phyloP scores from a whole-genome alignment of 1,140 invertebrate genomes.

The Brachionus rotundiformis region DNA sequence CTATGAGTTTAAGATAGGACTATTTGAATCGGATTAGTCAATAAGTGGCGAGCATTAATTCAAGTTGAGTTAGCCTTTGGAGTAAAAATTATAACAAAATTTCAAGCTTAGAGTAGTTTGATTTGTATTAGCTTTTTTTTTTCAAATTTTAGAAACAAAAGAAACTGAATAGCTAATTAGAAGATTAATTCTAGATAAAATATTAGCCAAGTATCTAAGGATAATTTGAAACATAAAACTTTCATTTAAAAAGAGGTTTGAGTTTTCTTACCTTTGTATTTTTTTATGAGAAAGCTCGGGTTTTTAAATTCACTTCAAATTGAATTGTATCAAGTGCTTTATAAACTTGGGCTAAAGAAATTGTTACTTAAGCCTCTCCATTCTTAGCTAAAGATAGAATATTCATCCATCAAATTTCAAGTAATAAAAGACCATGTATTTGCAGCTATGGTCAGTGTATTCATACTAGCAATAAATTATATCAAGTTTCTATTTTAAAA shows the following conservation, averaged over 20 bases:
- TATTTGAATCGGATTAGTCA: slow-evolving; percentile 6
- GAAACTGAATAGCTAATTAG: slow-evolving; percentile 34
- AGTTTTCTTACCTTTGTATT: not conserved
- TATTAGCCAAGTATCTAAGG: slow-evolving; percentile 2
- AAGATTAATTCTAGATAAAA: slow-evolving; percentile 42
- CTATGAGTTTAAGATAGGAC: not conserved
- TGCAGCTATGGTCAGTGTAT: too few relatives aligned
- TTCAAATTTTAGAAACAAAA: slow-evolving; percentile 25
- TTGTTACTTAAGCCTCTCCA: not conserved
- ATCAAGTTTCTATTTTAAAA: not conserved
- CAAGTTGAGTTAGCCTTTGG: slow-evolving; percentile 1
- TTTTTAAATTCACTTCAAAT: not conserved
- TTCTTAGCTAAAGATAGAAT: not conserved
- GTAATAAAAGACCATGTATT: too few relatives aligned
- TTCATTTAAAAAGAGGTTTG: not conserved
- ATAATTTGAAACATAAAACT: slow-evolving; percentile 7
- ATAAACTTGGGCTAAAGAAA: not conserved
- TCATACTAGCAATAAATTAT: too few relatives aligned
- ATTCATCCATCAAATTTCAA: not conserved
- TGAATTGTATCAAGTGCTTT: slow-evolving; percentile 1
- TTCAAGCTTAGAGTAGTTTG: not conserved
- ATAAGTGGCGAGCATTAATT: slow-evolving; percentile 1
- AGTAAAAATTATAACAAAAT: not conserved
- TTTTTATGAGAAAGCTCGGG: not conserved
- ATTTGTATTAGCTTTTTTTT: slow-evolving; percentile 40